Conservation (phyloP, 2,888 invertebrate species). For the Incurvaria masculella region DNA sequence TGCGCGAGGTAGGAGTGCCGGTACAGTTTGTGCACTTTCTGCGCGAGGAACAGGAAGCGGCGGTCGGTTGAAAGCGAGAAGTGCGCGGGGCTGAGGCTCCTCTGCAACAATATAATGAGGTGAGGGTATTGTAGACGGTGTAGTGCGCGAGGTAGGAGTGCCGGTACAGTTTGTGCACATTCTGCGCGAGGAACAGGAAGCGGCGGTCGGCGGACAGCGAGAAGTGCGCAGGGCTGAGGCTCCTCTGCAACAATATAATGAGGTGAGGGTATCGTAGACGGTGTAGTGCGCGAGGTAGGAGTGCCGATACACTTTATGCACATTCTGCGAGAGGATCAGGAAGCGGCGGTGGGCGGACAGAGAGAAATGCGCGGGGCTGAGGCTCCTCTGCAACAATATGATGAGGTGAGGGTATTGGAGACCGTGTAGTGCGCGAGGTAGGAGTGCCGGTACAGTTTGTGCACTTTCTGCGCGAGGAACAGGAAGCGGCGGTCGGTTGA, state of each 20-base stretch:
- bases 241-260: conserved; percentile 81
- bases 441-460: conserved; percentile 79
- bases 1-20: conserved; percentile 83
- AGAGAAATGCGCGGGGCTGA: conserved; percentile 75
- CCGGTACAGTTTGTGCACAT: conserved; percentile 75
- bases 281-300: conserved; percentile 86
- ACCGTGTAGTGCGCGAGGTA: conserved; percentile 84
- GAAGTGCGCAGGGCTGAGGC: conserved; percentile 75
- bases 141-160: conserved; percentile 86
- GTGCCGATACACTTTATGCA: conserved; percentile 77
- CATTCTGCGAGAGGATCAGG: conserved; percentile 75
- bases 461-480: conserved; percentile 76
- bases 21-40: conserved; percentile 78
- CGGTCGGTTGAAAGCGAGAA: conserved; percentile 83
- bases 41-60: conserved; percentile 75
- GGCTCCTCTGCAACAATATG: conserved; percentile 70
- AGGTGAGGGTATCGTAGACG: conserved; percentile 77
- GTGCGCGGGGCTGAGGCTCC: conserved; percentile 73
- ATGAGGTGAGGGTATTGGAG: conserved; percentile 82
- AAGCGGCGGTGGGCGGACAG: conserved; percentile 83
- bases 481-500: conserved; percentile 83
- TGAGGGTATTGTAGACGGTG: conserved; percentile 77
- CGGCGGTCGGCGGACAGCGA: conserved; percentile 80
- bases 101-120: conserved; percentile 69
- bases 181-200: conserved; percentile 78